Percentiles rank a stretch among this genome's conserved stretches.
Evolutionary conservation across 2,113 vertebrate species (phyloP).

Genomic region (Coptodon bakossiorum): DNA sequence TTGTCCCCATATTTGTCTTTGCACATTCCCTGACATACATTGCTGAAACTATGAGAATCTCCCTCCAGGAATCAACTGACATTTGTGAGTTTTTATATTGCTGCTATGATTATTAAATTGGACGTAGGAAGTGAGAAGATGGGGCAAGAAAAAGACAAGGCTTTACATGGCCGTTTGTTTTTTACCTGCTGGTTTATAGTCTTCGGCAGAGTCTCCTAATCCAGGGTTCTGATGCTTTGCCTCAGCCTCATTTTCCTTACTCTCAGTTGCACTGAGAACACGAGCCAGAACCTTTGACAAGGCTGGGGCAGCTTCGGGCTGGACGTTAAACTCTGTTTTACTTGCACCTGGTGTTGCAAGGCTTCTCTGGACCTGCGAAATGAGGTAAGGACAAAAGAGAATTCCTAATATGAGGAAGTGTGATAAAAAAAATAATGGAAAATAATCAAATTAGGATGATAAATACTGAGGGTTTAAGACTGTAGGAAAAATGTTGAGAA

Average conservation of each 20-base stretch:
- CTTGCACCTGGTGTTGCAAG: not conserved
- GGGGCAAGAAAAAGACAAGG: not conserved
- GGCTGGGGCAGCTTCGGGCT: conserved; percentile 5
- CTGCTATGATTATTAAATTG: not conserved
- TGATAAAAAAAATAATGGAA: not conserved
- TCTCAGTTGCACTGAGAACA: conserved; percentile 61
- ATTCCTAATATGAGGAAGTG: not conserved
- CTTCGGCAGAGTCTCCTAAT: not conserved
- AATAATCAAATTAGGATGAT: not conserved
- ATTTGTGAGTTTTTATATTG: not conserved
- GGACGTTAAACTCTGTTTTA: not conserved
- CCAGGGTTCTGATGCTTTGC: not conserved
- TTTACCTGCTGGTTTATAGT: conserved; percentile 29
- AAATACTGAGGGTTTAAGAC: not conserved
- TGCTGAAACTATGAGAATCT: not conserved
- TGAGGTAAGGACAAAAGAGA: not conserved
- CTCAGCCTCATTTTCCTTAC: conserved; percentile 58
- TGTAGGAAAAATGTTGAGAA: not conserved
- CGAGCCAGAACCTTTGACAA: conserved; percentile 62
- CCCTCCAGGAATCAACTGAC: not conserved
- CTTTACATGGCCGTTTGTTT: not conserved
- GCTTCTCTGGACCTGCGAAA: conserved; percentile 44
- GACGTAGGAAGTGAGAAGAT: not conserved
- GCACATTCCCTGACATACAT: not conserved
- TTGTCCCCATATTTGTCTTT: not conserved